phyloP scores from a whole-genome alignment of 2,113 vertebrate genomes.

The Myotis davidii region DNA sequence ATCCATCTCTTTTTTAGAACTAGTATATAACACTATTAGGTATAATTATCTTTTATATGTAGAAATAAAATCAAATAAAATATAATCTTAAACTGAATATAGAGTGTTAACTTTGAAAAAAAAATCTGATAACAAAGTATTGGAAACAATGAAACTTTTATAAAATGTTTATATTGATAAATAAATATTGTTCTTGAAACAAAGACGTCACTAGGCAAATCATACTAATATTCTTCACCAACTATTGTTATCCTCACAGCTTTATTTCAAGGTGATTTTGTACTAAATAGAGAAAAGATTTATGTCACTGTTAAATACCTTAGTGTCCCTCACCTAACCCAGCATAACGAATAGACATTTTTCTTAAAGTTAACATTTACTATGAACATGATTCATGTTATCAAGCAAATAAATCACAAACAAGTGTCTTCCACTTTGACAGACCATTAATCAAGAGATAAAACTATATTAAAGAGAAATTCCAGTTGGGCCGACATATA shows the following conservation, averaged over 20 bases:
- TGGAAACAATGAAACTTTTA: background rate
- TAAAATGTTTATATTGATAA: background rate
- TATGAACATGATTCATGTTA: conserved; percentile 54
- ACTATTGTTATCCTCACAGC: background rate
- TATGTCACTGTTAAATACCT: conserved; percentile 54
- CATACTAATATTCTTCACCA: conserved; percentile 11
- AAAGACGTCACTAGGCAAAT: background rate
- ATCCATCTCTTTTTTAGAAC: background rate
- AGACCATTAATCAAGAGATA: conserved; percentile 73
- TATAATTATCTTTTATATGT: background rate
- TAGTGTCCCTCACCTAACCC: background rate
- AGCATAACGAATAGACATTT: background rate
- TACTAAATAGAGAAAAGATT: conserved; percentile 26
- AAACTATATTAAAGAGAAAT: conserved; percentile 14
- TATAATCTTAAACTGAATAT: background rate
- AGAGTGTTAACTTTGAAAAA: background rate
- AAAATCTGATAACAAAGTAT: background rate
- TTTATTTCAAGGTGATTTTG: conserved; percentile 53
- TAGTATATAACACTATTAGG: background rate
- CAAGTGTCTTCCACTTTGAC: conserved; percentile 60
- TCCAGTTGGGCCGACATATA: conserved; percentile 7
- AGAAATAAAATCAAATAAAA: background rate
- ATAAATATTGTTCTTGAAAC: conserved; percentile 30
- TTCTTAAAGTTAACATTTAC: conserved; percentile 31
- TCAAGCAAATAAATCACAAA: conserved; percentile 56